A percentile compares a stretch with the other conserved stretches of the same genome.
These are phyloP conservation scores for Lagopus leucura DNA, from an alignment of 2,113 vertebrate genomes.

Conservation along the genomic window DNA sequence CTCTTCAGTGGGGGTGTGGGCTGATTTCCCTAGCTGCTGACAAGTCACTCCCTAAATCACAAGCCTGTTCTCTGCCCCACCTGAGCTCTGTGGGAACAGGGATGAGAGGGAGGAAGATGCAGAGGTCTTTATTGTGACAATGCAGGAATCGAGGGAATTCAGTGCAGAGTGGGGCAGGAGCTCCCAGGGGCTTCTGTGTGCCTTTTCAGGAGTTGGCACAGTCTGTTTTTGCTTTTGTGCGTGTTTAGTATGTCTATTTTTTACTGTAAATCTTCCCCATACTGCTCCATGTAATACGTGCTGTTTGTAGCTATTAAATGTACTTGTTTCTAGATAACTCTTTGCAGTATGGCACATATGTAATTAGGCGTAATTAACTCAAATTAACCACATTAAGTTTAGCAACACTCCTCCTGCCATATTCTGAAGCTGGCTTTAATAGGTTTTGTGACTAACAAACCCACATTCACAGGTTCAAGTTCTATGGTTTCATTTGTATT, in stretches of 20 bases:
- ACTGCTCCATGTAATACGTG: not conserved
- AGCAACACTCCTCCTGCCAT: not conserved
- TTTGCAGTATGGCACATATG: constrained; percentile 62
- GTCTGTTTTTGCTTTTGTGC: not conserved
- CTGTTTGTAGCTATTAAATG: constrained; percentile 57
- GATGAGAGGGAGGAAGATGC: not conserved
- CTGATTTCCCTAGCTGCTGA: not conserved
- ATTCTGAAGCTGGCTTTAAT: constrained; percentile 48
- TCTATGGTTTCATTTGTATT: constrained; percentile 1
- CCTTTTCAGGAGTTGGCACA: not conserved
- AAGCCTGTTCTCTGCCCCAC: not conserved
- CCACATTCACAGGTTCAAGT: not conserved
- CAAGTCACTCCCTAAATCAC: not conserved
- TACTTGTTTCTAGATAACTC: constrained; percentile 56
- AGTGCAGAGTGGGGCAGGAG: not conserved
- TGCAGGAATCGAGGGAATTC: not conserved
- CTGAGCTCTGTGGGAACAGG: rapidly evolving
- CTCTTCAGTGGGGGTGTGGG: not conserved
- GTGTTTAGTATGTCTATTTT: not conserved
- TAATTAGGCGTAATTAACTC: constrained; percentile 68
- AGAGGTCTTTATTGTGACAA: rapidly evolving
- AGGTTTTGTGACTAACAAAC: constrained; percentile 43
- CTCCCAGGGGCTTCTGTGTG: not conserved
- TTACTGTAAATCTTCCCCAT: not conserved
- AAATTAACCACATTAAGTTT: constrained; percentile 58